Evolutionary conservation across 2,888 invertebrate species (phyloP), one percentile per base, ranked within the genome.

Genomic region (Blastobasis adustella): DNA sequence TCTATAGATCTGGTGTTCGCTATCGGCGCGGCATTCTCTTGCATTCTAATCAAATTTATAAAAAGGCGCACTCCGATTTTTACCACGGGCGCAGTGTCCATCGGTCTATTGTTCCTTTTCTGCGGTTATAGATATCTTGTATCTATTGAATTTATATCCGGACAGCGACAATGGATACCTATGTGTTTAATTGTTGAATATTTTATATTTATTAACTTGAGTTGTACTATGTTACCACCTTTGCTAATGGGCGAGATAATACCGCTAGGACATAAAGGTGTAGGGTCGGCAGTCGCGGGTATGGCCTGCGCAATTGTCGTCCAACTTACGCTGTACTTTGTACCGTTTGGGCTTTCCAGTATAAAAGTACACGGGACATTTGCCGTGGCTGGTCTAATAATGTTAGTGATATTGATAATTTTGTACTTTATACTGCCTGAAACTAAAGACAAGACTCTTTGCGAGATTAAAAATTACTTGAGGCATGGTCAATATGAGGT

Each of bases 391-490:
- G 65, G 63, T n/a, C 5, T 61, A n/a, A 43, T 58, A 1, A 64
- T 67, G 59, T 56, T 48, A 0, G 45, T 62, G 5, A 50, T 60
- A 0, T 58, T 73, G 10, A 1, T 61, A 5, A 55, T 65, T 38
- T 56, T 71, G 42, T 70, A 68, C 49, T 67, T 65, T 42, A 57
- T 76, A 38, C 52, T 84, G 5, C 83, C 83, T 0, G 83, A 83
- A 57, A 83, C 83, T 0, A 83, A 82, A 37, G 83, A 82, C 49
- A 73, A 79, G 53, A 82, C 82, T 0, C 57, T 82, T 9, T 80
- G 78, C 53, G 80, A 83, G 52, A 83, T 83, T 37, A 82, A 83
- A 53, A 77, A 82, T 37, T 81, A 80, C 59, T 82, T 83, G 42
- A 69, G 77, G 51, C 81, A 80, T 58, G 38, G 43, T 23, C 23